These are phyloP conservation scores for Digitonthophagus gazella DNA, from an alignment of 2,888 invertebrate species.

Conservation along the genomic window DNA sequence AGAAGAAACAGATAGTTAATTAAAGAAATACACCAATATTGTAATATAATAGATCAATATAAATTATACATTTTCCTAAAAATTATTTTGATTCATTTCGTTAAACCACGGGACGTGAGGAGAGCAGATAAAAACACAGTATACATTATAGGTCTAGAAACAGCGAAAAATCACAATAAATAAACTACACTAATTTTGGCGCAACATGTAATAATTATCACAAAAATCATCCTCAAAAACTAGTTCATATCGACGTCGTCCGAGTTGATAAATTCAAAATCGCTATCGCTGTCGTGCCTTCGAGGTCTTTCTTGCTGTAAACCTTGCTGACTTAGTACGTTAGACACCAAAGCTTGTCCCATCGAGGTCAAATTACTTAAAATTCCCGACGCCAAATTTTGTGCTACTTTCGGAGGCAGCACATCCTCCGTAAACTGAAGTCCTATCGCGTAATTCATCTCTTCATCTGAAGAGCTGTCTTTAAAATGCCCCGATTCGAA, in stretches of 20 bases:
- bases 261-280: constrained; percentile 47
- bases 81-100: background rate
- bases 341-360: constrained; percentile 34
- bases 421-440: constrained; percentile 41
- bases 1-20: background rate
- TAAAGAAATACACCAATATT: background rate
- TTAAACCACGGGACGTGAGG: background rate
- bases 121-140: background rate
- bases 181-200: constrained; percentile 10
- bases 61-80: background rate
- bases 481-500: constrained; percentile 51
- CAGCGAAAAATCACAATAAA: constrained; percentile 11
- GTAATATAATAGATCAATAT: background rate
- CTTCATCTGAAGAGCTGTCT: constrained; percentile 47
- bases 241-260: constrained; percentile 37
- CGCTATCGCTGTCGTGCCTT: constrained; percentile 44
- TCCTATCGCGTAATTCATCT: constrained; percentile 44
- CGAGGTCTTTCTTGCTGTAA: constrained; percentile 33
- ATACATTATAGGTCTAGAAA: background rate
- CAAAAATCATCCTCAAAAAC: background rate
- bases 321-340: constrained; percentile 27
- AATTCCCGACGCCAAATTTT: constrained; percentile 32
- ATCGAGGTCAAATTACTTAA: constrained; percentile 33
- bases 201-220: constrained; percentile 1
- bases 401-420: constrained; percentile 4